phyloP scores from a whole-genome alignment of 2,113 vertebrate species.

The Oreotrochilus melanogaster region DNA sequence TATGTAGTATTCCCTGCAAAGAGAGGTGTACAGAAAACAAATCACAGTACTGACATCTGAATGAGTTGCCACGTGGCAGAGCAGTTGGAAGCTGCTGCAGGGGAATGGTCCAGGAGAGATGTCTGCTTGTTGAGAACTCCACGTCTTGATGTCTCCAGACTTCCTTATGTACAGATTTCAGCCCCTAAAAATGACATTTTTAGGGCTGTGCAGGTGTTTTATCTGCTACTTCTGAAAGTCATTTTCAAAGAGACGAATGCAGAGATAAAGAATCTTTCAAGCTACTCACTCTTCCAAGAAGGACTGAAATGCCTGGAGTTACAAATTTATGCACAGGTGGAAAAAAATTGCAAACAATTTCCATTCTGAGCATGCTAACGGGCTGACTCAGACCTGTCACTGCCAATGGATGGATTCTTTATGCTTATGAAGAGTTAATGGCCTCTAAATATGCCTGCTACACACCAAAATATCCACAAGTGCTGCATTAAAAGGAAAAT shows the following conservation, averaged over 20 bases:
- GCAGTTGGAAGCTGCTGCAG: background rate
- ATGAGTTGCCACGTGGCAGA: background rate
- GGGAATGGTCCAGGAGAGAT: background rate
- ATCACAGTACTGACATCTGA: background rate
- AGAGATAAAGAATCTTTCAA: conserved; percentile 17
- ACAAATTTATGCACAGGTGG: conserved; percentile 1
- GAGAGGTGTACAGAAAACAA: background rate
- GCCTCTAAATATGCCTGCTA: background rate
- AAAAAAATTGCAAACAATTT: conserved; percentile 9
- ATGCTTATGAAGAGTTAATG: background rate
- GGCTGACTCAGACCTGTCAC: background rate
- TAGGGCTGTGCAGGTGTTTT: conserved; percentile 23
- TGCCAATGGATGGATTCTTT: background rate
- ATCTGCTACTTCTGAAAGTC: conserved; percentile 23
- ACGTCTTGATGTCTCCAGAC: background rate
- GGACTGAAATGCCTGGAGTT: background rate
- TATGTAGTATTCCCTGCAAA: conserved; percentile 91
- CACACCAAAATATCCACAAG: background rate
- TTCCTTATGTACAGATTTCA: background rate
- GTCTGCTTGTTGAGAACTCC: background rate
- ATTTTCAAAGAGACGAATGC: background rate
- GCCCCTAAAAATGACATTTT: background rate
- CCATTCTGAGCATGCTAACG: background rate
- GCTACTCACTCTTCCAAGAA: background rate
- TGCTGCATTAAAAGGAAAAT: background rate